Base-by-base conservation (phyloP, 1,140 invertebrate genomes). In the Octopus sinensis region DNA sequence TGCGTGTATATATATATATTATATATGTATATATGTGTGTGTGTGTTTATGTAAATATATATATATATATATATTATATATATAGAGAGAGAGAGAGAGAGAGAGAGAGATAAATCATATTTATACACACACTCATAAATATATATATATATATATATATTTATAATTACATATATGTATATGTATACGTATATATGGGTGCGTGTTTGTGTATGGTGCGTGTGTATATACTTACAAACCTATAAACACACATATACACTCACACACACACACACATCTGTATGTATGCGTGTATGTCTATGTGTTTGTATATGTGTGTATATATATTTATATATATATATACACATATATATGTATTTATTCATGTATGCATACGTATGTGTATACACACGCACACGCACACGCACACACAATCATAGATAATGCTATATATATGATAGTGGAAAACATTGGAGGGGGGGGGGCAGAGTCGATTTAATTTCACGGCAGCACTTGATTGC, bases 131-230 rank as follows among this genome's bases (percentile, higher is more conserved):
- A 62, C 17, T 9, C 17, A 62, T 62, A 62, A 9, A 62, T 62
- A 62, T 62, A 62, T 9, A 62, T 62, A 62, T 62, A 62, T 62
- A 62, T 62, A 62, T 62, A 62, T 62, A 62, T 62, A 62, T 62
- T 62, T 62, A 62, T 62, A 62, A 62, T 9, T 62, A 62, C 17
- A 62, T 62, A 62, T 62, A 62, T 62, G 17, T 62, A 62, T 62
- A 62, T 62, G 17, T 9, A 62, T 62, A 62, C 17, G 17, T 62
- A 62, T 62, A 62, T 62, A 62, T 62, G 17, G 6, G 6, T 62
- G 6, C 17, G 17, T 62, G 17, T 9, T 9, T 62, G 17, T 62
- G 17, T 62, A 62, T 62, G 17, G 17, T 62, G 17, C 17, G 17
- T 62, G 17, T 62, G 17, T 62, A 62, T 62, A 62, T 62, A 62